Base-by-base conservation (phyloP, 2,113 vertebrate species). In the Apus apus region DNA sequence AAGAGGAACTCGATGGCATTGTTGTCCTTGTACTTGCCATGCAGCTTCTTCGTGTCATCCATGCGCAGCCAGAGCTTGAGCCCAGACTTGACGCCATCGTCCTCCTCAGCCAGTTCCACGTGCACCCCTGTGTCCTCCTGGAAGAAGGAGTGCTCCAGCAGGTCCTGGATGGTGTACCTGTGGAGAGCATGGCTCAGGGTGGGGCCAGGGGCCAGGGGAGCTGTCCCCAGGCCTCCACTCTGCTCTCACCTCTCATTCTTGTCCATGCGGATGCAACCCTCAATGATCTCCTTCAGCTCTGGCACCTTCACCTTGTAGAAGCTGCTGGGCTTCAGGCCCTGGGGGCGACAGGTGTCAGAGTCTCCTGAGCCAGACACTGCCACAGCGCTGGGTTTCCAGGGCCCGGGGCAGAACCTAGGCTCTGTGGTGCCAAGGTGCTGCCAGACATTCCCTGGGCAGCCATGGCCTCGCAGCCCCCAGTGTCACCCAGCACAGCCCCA, bases 281-380 rank as follows among this genome's bases (percentile, higher is more conserved):
- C 99, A 7, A 99, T 99, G 96, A 99, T 99, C 98, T 99, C 99
- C 97, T 99, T 99, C 89, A 99, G 98, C 92, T 99, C 99, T 0
- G 99, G 99, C 74, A 99, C 99, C 97, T 99, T 99, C 95, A 99
- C 99, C 94, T 99, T 99, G 98, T 98, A 98, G 98, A 99, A 99
- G 93, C 99, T 99, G 98, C 99, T 99, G 5, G 99, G 99, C 96
- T 99, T 99, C 57, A 99, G 99, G 62, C 99, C 99, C 99, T 99
- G 89, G 5, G 80, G 57, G 38, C 0, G 9, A 79, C 1, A 8
- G 46, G 8, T 3, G 2, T 66, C 65, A 93, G 43, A 4, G 9
- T 15, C 30, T 72, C 22, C 71, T 46, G 38, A 50, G 32, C 34
- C 32, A 3, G 25, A 64, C 3, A 27, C 58, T 2, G 1, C 21